Evolutionary conservation across 2,113 vertebrate genomes (phyloP).

Genomic region (Eulacestoma nigropectus): DNA sequence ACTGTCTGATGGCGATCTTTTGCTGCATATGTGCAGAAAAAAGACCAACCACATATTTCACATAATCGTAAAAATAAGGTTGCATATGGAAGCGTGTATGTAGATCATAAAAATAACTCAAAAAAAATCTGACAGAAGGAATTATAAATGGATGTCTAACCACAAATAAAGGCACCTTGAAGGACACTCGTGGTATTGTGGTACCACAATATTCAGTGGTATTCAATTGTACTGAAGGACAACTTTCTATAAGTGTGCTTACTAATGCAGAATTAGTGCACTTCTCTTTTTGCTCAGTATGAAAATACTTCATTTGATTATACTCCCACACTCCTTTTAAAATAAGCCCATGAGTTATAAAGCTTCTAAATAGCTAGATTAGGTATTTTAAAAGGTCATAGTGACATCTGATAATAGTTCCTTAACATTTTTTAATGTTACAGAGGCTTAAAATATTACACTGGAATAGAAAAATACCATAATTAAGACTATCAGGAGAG

Average conservation of each 20-base stretch:
- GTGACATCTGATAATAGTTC: conserved; percentile 37
- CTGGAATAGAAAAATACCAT: neutral
- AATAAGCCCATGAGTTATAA: conserved; percentile 48
- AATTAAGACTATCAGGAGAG: neutral
- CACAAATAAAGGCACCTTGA: conserved; percentile 31
- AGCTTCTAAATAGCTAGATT: conserved; percentile 52
- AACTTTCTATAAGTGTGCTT: conserved; percentile 38
- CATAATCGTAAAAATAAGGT: neutral
- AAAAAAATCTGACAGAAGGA: conserved; percentile 5
- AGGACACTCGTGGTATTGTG: neutral
- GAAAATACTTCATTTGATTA: conserved; percentile 62
- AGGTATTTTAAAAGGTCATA: conserved; percentile 64
- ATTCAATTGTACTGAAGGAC: conserved; percentile 33
- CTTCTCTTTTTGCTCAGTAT: conserved; percentile 52
- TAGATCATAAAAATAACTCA: conserved; percentile 27
- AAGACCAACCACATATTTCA: neutral
- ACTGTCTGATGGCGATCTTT: neutral
- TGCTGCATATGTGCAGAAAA: neutral
- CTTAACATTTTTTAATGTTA: conserved; percentile 42
- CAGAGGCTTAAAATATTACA: neutral
- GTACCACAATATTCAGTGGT: neutral
- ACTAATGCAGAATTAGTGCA: conserved; percentile 23
- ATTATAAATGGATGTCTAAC: conserved; percentile 38
- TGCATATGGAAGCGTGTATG: neutral
- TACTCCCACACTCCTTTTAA: conserved; percentile 64